Base-by-base conservation (phyloP, 2,888 invertebrate species). In the Magallana nippona region DNA sequence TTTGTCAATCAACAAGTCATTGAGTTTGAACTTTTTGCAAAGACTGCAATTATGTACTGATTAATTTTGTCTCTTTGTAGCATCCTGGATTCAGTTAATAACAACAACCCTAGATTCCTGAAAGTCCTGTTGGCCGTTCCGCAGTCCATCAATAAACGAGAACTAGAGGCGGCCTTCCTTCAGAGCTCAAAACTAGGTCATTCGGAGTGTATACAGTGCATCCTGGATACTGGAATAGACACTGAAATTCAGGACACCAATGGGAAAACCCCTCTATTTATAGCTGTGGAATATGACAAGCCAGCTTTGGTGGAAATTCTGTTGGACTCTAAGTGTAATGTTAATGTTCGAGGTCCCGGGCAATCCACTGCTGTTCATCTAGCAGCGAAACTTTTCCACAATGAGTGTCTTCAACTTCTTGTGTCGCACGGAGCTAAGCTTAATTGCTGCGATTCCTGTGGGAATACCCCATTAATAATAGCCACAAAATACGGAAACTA, bases 401-500 rank as follows among this genome's bases (percentile, higher is more conserved):
- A 88, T 2, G 89, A 90, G 10, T 91, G 91, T 84, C 80, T 91
- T 1, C 83, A 88, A 32, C 55, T 85, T 10, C 88, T 93, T 15
- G 27, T 93, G 44, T 63, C 87, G 58, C 84, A 86, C 19, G 91
- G 90, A 1, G 92, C 92, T 5, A 81, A 87, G n/a, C 55, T 91
- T 13, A 86, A 92, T 82, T 84, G 84, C n/a, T 63, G 82, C 55
- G 93, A 93, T 82, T 86, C 89, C 10, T 85, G 84, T 2, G 89
- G 90, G 10, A 90, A 90, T 86, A 93, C 93, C 1, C 91, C 93
- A 11, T 83, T 94, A 19, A 91, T 93, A 77, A 83, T 91, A 13
- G 91, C 92, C 0, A 89, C 91, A 13, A 89, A 89, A 55, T 78
- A 87, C 63, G 88, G 89, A 44, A 89, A 90, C 15, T 89, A 90